Evolutionary conservation across 1,140 invertebrate species (phyloP).

Genomic region (Cryptotermes secundus): DNA sequence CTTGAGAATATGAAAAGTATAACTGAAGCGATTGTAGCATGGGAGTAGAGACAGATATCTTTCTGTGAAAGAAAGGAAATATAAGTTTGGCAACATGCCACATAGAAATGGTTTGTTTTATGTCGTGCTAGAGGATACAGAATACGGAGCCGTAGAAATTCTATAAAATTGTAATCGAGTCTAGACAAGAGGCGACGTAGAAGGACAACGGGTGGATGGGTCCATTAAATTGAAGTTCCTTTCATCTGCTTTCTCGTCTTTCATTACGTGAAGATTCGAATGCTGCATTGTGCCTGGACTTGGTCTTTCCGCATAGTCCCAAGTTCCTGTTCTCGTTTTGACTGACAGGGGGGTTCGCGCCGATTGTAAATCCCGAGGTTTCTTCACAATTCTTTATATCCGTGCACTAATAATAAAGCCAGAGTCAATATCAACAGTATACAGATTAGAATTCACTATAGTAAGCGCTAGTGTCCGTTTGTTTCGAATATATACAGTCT

Average conservation of each 20-base stretch:
- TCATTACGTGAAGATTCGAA: neutral
- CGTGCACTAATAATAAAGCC: no score
- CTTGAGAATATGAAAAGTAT: neutral
- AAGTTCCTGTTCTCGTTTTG: no score
- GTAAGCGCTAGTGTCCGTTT: no score
- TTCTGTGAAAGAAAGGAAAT: neutral
- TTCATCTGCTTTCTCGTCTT: neutral
- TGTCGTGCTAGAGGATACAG: neutral
- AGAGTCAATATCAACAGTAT: no score
- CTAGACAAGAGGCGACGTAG: neutral
- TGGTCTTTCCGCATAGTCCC: neutral
- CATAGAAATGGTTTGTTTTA: neutral
- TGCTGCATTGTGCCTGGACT: neutral
- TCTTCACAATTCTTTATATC: no score
- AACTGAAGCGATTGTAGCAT: neutral
- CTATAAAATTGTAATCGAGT: neutral
- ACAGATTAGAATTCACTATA: no score
- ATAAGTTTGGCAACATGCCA: slow-evolving; percentile 16
- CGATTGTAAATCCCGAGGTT: no score
- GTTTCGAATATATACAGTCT: no score
- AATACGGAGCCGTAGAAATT: neutral
- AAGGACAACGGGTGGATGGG: neutral
- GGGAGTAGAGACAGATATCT: neutral
- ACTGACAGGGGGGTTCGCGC: no score
- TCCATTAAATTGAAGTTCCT: neutral